A percentile compares a stretch with the other conserved stretches of the same genome.
Evolutionary conservation across 2,797 vertebrate species (phyloP).

Genomic region (Myioborus melanocephalus): DNA sequence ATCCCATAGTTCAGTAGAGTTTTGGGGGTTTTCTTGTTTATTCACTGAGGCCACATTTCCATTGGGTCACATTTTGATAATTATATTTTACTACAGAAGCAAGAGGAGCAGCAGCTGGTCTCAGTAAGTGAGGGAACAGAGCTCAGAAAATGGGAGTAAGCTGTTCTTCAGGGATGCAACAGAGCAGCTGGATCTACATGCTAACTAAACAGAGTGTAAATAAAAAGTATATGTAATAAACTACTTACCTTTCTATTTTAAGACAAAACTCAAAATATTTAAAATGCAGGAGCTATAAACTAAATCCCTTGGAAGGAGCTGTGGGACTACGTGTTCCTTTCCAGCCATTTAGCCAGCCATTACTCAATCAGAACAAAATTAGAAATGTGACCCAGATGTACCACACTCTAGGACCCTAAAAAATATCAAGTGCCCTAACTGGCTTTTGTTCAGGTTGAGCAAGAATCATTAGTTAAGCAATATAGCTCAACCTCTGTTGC

Average conservation of each 20-base stretch:
- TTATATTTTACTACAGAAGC: neutral
- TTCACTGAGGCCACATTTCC: neutral
- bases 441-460: neutral
- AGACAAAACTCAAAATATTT: slow-evolving; percentile 5
- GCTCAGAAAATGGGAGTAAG: neutral
- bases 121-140: neutral
- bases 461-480: neutral
- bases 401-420: neutral
- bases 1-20: neutral
- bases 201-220: neutral
- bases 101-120: slow-evolving; percentile 14
- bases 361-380: neutral
- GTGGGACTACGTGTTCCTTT: neutral
- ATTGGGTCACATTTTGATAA: neutral
- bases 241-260: neutral
- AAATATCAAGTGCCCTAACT: neutral
- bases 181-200: slow-evolving; percentile 2
- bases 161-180: neutral
- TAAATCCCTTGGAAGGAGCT: neutral
- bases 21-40: neutral
- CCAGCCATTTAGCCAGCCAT: neutral
- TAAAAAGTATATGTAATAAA: neutral
- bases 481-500: neutral
- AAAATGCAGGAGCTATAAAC: neutral
- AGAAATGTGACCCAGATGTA: neutral